Base-by-base conservation (phyloP, 1,140 invertebrate genomes). In the Paralvinella palmiformis region DNA sequence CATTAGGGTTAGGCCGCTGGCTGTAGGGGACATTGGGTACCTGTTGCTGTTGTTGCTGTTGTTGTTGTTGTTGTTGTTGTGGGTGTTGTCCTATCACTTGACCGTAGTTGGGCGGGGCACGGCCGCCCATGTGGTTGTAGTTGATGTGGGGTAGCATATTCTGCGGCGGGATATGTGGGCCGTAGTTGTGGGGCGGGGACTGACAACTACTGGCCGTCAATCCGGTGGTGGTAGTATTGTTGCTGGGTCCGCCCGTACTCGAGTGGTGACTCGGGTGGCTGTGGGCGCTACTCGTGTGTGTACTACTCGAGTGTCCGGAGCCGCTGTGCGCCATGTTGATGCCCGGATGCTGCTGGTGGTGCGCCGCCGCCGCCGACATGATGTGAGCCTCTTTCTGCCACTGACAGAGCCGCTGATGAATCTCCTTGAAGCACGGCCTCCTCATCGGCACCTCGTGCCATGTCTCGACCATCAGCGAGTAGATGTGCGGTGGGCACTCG, bases 401-500 rank as follows among this genome's bases (percentile, higher is more conserved):
- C 27, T 22, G 20, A 36, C 55, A 32, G 6, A 57, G 55, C 27
- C 33, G 55, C 27, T 32, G 27, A 4, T 57, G 55, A 13, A 57
- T 31, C 3, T 57, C 37, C 32, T 35, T n/a, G 78, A 98, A 98
- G 62, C 89, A 87, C 0, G 96, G 96, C 71, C 96, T 83, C 41
- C 93, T 82, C 52, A 89, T 87, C 0, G 95, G 90, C 62, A 90
- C 87, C 76, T 98, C 94, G 70, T 94, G 89, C 96, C 96, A 99
- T 72, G 95, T 98, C 79, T 98, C 94, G 36, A 95, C 88, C 94
- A 98, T 98, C 37, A 98, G 82, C 1, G 88, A 86, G 76, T 96
- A 96, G 70, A 96, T 89, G 64, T 89, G 86, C 4, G 90, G 85
- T 0, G 94, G 94, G 77, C 95, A 98, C 48, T 90, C 88, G 63